Percentiles rank a stretch among this genome's conserved stretches.
These are phyloP conservation scores for Anhinga anhinga DNA, from an alignment of 2,113 vertebrate genomes.

Conservation along the genomic window DNA sequence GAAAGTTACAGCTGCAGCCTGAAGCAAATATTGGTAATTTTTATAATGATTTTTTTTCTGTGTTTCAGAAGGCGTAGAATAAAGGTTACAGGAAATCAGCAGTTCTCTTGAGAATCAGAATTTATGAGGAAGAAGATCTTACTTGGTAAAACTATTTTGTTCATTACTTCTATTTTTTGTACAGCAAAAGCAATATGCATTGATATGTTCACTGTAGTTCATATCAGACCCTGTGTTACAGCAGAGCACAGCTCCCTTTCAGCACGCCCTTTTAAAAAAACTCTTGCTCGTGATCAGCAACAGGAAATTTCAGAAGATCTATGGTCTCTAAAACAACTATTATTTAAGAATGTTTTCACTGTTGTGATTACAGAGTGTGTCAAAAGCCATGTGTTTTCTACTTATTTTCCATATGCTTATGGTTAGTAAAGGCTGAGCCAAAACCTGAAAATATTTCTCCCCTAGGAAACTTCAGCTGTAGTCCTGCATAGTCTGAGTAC, in stretches of 20 bases:
- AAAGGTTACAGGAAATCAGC: constrained; percentile 29
- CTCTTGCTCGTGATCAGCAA: constrained; percentile 5
- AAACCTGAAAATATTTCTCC: not conserved
- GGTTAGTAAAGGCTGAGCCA: not conserved
- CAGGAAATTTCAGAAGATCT: not conserved
- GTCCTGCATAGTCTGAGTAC: not conserved
- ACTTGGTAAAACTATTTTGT: constrained; percentile 39
- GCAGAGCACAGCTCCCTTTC: constrained; percentile 11
- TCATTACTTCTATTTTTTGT: not conserved
- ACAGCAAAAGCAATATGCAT: not conserved
- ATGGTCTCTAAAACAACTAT: not conserved
- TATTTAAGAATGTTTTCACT: not conserved
- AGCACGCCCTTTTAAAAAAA: not conserved
- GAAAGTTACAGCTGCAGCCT: constrained; percentile 8
- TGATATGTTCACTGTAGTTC: not conserved
- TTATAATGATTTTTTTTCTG: not conserved
- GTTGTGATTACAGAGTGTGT: not conserved
- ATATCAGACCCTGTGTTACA: not conserved
- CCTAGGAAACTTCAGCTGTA: not conserved
- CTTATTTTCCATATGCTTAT: not conserved
- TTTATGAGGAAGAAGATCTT: constrained; percentile 40
- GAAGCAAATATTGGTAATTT: constrained; percentile 55
- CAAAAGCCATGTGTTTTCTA: not conserved
- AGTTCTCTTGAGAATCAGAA: constrained; percentile 43
- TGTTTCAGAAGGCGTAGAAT: constrained; percentile 32